A percentile compares a stretch with the other conserved stretches of the same genome.
Conservation (phyloP, 2,797 vertebrate genomes). For the Xenops minutus region DNA sequence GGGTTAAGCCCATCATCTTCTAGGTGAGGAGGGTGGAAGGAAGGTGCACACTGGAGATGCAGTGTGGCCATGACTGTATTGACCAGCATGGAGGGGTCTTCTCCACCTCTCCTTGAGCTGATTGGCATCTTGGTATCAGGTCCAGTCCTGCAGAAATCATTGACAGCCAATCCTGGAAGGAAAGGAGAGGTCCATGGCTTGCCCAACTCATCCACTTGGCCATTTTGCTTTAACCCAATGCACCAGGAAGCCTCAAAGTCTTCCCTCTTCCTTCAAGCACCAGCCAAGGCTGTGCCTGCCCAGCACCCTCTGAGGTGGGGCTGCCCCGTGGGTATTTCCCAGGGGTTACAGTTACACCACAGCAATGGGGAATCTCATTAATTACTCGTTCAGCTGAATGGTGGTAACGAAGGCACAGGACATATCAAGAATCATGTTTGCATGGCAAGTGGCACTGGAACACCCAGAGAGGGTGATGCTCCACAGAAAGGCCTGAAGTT, state of each 20-base stretch:
- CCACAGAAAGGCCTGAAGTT: constrained; percentile 60
- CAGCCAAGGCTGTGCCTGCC: not conserved
- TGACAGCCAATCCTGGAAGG: not conserved
- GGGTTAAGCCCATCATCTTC: not conserved
- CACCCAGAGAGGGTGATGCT: constrained; percentile 35
- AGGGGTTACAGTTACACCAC: not conserved
- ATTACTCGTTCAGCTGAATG: not conserved
- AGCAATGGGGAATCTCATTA: not conserved
- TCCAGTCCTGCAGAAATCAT: not conserved
- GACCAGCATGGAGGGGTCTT: not conserved
- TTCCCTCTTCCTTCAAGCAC: not conserved
- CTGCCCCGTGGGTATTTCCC: not conserved
- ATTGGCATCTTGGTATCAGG: not conserved
- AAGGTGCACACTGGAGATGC: not conserved
- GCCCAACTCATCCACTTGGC: not conserved
- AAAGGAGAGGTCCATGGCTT: not conserved
- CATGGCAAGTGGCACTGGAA: constrained; percentile 30
- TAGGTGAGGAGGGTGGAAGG: not conserved
- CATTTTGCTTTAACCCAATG: not conserved
- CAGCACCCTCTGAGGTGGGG: not conserved
- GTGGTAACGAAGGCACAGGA: not conserved
- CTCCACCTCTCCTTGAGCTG: not conserved
- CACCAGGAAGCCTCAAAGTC: not conserved
- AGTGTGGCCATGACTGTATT: accelerated
- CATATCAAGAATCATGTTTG: constrained; percentile 53